Evolutionary conservation across 1,140 invertebrate species (phyloP), one percentile per base, ranked within the genome.

Genomic region (Anastrepha ludens): DNA sequence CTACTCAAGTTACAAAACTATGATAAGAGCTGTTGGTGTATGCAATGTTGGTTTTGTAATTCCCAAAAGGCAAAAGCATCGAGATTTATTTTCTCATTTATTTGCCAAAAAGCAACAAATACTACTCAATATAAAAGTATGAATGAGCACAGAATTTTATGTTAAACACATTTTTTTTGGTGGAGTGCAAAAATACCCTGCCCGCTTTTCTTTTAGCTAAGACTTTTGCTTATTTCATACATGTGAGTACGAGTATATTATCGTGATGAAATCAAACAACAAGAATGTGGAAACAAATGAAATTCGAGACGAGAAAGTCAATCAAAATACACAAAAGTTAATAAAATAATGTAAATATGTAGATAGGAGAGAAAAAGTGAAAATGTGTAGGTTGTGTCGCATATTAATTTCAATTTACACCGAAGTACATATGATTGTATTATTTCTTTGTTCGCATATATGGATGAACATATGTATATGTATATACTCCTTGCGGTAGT

Each of bases 401-500:
- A 92, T 92, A 92, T 92, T 92, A 92, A 92, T 92, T 92, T 92
- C 91, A 90, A 92, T 92, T 91, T 89, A 64, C 85, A 50, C 47
- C 62, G 47, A 81, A 81, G 4, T 74, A 5, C 29, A 4, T 67
- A 2, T 15, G 9, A 62, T 11, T 62, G 60, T n/a, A 62, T 9
- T 44, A 15, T 13, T 29, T 15, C 8, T n/a, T 13, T 17, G 11
- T 20, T 6, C 29, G 29, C 11, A 29, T 20, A 39, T 67, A 67
- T 29, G 74, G 50, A 67, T 20, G 8, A 3, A 29, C 20, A 39
- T 74, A 39, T 74, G 11, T 29, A 5, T n/a, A 74, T 15, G 11
- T 74, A 55, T 55, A 55, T 39, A 81, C 62, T 29, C 29, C 29
- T 86, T 86, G 17, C 85, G 59, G 8, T 17, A 59, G 1, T 65